Percentiles rank a stretch among this genome's conserved stretches.
Conservation (phyloP, 2,113 vertebrate genomes). For the Podarcis raffonei region DNA sequence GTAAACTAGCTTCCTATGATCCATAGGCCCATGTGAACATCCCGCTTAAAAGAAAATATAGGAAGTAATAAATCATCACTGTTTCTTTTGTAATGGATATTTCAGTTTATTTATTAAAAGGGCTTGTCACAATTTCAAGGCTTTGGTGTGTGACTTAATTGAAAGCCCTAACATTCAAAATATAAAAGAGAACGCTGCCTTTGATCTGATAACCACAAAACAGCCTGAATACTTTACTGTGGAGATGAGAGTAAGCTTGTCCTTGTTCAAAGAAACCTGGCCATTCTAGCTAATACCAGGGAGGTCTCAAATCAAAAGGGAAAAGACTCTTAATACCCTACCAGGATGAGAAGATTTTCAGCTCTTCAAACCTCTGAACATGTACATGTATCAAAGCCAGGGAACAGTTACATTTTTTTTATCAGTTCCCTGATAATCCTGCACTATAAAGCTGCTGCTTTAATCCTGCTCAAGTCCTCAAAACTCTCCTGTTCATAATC, state of each 20-base stretch:
- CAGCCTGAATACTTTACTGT: not conserved
- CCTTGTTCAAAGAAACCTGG: not conserved
- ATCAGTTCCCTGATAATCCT: not conserved
- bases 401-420: not conserved
- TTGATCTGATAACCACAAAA: not conserved
- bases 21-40: not conserved
- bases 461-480: not conserved
- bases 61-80: not conserved
- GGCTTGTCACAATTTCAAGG: not conserved
- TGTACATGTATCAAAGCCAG: not conserved
- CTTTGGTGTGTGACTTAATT: not conserved
- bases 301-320: not conserved
- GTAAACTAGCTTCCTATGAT: not conserved
- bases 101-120: slow-evolving; percentile 1
- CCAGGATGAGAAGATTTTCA: slow-evolving; percentile 17
- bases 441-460: not conserved
- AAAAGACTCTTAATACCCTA: slow-evolving; percentile 1
- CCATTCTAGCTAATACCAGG: not conserved
- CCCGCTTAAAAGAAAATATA: not conserved
- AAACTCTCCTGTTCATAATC: not conserved
- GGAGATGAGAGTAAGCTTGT: not conserved
- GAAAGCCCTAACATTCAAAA: not conserved
- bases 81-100: not conserved
- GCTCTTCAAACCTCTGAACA: not conserved
- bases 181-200: not conserved